Conservation (phyloP, 2,888 invertebrate species). For the Platycnemis pennipes region DNA sequence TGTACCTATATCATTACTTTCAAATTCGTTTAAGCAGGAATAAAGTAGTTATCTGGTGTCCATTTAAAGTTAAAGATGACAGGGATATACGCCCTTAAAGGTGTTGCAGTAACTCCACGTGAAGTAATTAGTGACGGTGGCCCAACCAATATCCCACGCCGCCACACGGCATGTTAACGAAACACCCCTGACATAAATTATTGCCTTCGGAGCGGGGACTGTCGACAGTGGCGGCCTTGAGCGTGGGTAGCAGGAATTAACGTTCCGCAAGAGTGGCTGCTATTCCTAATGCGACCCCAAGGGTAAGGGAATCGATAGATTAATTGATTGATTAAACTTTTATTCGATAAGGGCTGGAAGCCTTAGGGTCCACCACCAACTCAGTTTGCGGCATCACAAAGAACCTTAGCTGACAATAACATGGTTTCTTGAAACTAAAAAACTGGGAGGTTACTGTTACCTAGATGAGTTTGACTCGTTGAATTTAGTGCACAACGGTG, state of each 20-base stretch:
- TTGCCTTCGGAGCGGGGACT: neutral
- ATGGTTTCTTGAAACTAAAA: neutral
- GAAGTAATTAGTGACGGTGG: neutral
- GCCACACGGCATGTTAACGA: neutral
- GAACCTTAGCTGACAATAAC: neutral
- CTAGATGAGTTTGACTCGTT: too few species aligned
- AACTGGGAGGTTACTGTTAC: too few species aligned
- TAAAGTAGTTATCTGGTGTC: too few species aligned
- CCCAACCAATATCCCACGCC: neutral
- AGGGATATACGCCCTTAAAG: neutral
- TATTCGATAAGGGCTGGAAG: neutral
- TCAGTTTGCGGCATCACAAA: neutral
- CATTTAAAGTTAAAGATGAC: neutral
- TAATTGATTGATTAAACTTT: conserved; percentile 18
- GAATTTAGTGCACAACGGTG: too few species aligned
- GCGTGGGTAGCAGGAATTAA: neutral
- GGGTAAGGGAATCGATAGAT: neutral
- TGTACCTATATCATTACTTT: too few species aligned
- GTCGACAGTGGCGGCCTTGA: neutral
- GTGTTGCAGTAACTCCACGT: neutral
- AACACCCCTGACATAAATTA: conserved; percentile 1
- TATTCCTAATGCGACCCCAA: conserved; percentile 1
- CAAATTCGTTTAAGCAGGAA: too few species aligned
- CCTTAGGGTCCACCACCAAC: neutral
- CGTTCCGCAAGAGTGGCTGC: conserved; percentile 18